Evolutionary conservation across 2,888 invertebrate species (phyloP), one percentile per base, ranked within the genome.

Genomic region (Mongoloraphidia duomilia): DNA sequence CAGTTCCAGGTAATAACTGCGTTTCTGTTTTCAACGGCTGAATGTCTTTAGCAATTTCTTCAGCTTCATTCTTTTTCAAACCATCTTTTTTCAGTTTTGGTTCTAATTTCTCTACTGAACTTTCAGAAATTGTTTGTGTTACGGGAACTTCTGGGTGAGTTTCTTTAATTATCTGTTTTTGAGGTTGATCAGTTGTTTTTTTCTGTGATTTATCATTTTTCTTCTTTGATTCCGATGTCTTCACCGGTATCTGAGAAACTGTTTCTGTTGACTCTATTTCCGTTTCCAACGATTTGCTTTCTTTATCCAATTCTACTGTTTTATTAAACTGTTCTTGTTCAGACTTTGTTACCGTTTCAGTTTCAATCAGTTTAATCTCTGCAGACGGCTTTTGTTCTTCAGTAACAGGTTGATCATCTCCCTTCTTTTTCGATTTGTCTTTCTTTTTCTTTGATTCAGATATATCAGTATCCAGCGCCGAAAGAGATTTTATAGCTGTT

Each of bases 241-340:
- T 6, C 26, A 6, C 26, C 6, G 26, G 26, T 26, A 26, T 26
- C 26, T 26, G 26, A 26, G 44, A 44, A 10, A 41, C 34, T 38
- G 45, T 44, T 45, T 45, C 49, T 34, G 49, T 14, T 43, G 47
- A 33, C 13, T 37, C 37, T 44, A 41, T 40, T 38, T 13, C 38
- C 41, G 40, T 45, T 41, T 49, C 45, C 12, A 37, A 37, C 26
- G 41, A 13, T 39, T 41, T 14, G 12, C 3, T 26, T 34, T 37
- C 33, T 35, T 44, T 45, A 14, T 44, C 39, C 6, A 9, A 2
- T 44, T 34, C 38, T n/a, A 43, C 38, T 39, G 35, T 34, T 46
- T 52, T 50, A 26, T 26, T 26, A 10, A 41, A 41, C 13, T 26
- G 49, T 33, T 39, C 46, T 37, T 13, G 12, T 35, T 50, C 47